These are phyloP conservation scores for Danio tinwini DNA, from an alignment of 2,797 vertebrate genomes.

Conservation along the genomic window DNA sequence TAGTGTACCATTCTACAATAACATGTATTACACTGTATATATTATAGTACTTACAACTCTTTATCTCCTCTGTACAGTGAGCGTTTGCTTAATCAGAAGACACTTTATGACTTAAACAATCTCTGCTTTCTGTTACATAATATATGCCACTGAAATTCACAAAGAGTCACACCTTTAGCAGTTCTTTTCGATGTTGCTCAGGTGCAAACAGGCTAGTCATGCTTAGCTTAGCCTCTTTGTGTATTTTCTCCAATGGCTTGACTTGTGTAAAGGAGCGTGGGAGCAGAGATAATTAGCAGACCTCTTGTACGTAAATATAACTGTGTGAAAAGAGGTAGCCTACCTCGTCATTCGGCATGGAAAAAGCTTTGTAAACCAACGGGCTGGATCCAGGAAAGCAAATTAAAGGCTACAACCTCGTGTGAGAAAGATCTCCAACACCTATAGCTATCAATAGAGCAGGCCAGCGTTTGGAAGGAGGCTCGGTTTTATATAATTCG, in stretches of 20 bases:
- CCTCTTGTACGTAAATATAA: slow-evolving; percentile 58
- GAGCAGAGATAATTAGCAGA: slow-evolving; percentile 60
- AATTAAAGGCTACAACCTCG: slow-evolving; percentile 61
- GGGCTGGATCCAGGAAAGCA: slow-evolving; percentile 60
- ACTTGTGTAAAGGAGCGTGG: slow-evolving; percentile 51
- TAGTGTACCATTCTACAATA: too few species aligned
- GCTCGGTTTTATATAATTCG: not conserved
- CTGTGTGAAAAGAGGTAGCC: slow-evolving; percentile 58
- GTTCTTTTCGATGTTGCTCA: slow-evolving; percentile 31
- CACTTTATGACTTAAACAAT: too few species aligned
- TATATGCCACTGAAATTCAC: not conserved
- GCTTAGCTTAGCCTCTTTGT: slow-evolving; percentile 45
- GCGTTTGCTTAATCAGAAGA: too few species aligned
- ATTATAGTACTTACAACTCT: too few species aligned
- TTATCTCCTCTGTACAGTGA: too few species aligned
- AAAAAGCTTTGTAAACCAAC: slow-evolving; percentile 56
- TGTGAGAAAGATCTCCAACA: slow-evolving; percentile 61
- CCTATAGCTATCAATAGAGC: slow-evolving; percentile 49
- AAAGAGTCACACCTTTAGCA: not conserved
- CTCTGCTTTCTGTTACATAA: not conserved
- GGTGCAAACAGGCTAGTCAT: slow-evolving; percentile 34
- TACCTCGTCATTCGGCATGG: slow-evolving; percentile 56
- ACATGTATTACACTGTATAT: too few species aligned
- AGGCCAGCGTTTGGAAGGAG: slow-evolving; percentile 40
- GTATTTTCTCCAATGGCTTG: slow-evolving; percentile 15